Evolutionary conservation across 2,797 vertebrate species (phyloP).

Genomic region (Acanthopagrus latus): DNA sequence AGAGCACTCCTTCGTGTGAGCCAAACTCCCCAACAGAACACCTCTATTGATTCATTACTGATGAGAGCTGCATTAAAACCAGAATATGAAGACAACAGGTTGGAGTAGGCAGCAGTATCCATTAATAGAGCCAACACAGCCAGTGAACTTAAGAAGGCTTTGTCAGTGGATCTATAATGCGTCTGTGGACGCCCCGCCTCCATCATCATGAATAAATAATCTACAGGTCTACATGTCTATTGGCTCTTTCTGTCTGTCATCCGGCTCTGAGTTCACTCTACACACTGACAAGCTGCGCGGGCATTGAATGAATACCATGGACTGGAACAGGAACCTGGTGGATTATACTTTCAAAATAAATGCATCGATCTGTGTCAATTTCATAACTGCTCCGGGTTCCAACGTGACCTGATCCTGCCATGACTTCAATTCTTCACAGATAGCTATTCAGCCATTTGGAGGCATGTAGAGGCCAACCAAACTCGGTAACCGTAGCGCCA

Average conservation of each 20-base stretch:
- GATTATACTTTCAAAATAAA: slow-evolving; percentile 58
- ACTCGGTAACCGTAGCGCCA: too few relatives aligned
- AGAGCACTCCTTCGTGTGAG: neutral
- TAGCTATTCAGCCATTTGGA: neutral
- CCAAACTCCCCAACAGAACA: neutral
- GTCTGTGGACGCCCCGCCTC: slow-evolving; percentile 44
- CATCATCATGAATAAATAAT: slow-evolving; percentile 78
- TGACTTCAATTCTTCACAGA: neutral
- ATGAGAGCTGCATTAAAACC: neutral
- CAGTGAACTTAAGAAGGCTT: slow-evolving; percentile 43
- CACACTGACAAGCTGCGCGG: neutral
- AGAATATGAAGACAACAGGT: neutral
- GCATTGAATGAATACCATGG: neutral
- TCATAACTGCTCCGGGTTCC: neutral
- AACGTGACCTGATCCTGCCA: neutral
- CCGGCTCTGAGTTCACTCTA: slow-evolving; percentile 53
- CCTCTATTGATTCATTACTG: neutral
- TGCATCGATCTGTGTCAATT: neutral
- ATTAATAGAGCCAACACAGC: slow-evolving; percentile 4
- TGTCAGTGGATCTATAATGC: slow-evolving; percentile 39
- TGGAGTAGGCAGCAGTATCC: slow-evolving; percentile 8
- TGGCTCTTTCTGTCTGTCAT: slow-evolving; percentile 60
- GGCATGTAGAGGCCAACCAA: neutral
- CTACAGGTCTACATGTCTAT: slow-evolving; percentile 39
- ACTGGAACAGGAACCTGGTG: neutral